phyloP scores from a whole-genome alignment of 2,888 invertebrate species.

The Macrosiphum euphorbiae region DNA sequence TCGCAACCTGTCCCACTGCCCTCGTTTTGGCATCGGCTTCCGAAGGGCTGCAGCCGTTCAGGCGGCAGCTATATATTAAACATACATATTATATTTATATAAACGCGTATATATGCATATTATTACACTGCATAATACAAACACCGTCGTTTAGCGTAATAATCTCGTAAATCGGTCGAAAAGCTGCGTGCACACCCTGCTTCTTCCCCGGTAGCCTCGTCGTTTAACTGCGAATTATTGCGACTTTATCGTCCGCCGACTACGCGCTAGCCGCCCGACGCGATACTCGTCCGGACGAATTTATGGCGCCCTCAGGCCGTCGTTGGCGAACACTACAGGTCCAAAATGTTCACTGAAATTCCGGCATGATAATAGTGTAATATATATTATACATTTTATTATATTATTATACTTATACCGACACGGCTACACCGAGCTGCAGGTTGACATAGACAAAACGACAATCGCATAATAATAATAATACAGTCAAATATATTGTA shows the following conservation, averaged over 20 bases:
- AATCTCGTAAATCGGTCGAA: constrained; percentile 44
- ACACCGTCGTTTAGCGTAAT: constrained; percentile 24
- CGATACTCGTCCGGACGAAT: constrained; percentile 2
- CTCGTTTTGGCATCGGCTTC: constrained; percentile 16
- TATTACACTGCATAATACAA: neutral
- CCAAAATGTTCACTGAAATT: neutral
- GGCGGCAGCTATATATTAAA: neutral
- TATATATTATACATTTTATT: neutral
- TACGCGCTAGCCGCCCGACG: neutral
- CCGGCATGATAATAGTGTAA: neutral
- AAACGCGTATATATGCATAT: neutral
- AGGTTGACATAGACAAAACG: neutral
- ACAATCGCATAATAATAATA: neutral
- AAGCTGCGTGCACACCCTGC: neutral
- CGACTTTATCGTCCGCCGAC: constrained; percentile 44
- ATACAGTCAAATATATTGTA: neutral
- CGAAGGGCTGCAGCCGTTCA: neutral
- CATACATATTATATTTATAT: neutral
- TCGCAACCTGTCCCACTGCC: neutral
- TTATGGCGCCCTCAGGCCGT: constrained; percentile 24
- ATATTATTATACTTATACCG: neutral
- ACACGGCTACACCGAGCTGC: neutral
- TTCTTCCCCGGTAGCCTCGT: neutral
- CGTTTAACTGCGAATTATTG: constrained; percentile 48
- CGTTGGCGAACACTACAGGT: neutral